Conservation (phyloP, 2,113 vertebrate species). For the Catharus fuscescens region DNA sequence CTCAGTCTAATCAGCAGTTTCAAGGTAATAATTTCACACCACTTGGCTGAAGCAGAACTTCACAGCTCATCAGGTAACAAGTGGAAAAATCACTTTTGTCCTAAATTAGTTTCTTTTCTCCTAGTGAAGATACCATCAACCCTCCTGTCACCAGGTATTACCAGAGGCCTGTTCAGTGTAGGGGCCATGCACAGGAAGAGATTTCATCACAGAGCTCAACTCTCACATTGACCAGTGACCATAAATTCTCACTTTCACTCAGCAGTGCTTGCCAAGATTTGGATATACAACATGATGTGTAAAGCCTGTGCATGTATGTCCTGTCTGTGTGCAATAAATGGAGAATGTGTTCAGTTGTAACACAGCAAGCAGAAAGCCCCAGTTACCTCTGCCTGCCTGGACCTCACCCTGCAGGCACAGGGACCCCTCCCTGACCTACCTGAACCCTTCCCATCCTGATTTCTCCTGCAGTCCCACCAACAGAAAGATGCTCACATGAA, state of each 20-base stretch:
- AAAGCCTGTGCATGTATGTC: background rate
- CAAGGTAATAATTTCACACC: background rate
- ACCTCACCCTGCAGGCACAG: background rate
- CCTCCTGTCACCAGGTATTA: background rate
- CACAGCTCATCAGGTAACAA: constrained; percentile 9
- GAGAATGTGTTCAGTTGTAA: fast-evolving
- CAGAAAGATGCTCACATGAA: background rate
- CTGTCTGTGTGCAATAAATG: background rate
- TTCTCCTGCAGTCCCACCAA: background rate
- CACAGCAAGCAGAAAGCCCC: background rate
- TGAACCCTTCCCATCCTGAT: background rate
- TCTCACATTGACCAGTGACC: background rate
- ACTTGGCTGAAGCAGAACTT: background rate
- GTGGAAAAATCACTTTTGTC: background rate
- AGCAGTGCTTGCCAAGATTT: background rate
- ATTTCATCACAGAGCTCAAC: background rate
- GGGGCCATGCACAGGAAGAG: background rate
- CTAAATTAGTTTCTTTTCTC: background rate
- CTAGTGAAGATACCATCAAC: background rate
- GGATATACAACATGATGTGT: fast-evolving
- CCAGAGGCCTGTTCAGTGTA: background rate
- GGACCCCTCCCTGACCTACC: background rate
- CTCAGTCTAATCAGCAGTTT: background rate
- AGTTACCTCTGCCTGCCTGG: background rate
- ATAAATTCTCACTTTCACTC: background rate